Base-by-base conservation (phyloP, 2,888 invertebrate species). In the Hydriomena furcata region DNA sequence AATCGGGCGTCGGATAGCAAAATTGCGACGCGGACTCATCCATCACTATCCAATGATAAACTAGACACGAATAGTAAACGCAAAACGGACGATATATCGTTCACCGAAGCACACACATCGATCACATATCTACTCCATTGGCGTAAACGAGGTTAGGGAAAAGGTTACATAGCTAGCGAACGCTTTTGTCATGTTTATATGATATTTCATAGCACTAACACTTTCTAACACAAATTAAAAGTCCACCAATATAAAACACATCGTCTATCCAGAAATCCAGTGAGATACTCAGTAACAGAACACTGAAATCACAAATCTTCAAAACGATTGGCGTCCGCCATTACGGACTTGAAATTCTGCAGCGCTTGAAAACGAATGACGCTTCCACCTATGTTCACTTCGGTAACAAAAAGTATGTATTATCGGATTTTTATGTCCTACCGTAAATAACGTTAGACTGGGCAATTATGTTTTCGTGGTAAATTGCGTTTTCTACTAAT, bases 81-180 rank as follows among this genome's bases (percentile, higher is more conserved):
- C 79, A 75, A 86, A 85, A 85, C 82, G 84, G 86, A 86, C 88
- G 87, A 89, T 82, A 82, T 78, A 91, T 92, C 92, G 92, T 92
- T 92, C 92, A 92, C 92, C 92, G 92, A 93, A 92, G 93, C 92
- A 93, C 92, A 92, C 87, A 93, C 93, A 93, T 93, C 92, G 93
- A 93, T 93, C 93, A 93, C 92, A 92, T 93, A 92, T 93, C 93
- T 93, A 93, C 93, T 92, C 92, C 93, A 93, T 92, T 93, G 93
- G 93, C 92, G 93, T 92, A 93, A 93, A 93, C 93, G 93, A 93
- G 93, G 93, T 94, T 94, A 94, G 92, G 93, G 93, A 93, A 93
- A 93, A 93, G 92, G 92, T 92, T 92, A 92, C 92, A 92, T 91
- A 91, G 93, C 92, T 87, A 82, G 82, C 81, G 77, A 78, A 77